A percentile compares a stretch with the other conserved stretches of the same genome.
Evolutionary conservation across 2,888 invertebrate species (phyloP).

Genomic region (Melieria picta): DNA sequence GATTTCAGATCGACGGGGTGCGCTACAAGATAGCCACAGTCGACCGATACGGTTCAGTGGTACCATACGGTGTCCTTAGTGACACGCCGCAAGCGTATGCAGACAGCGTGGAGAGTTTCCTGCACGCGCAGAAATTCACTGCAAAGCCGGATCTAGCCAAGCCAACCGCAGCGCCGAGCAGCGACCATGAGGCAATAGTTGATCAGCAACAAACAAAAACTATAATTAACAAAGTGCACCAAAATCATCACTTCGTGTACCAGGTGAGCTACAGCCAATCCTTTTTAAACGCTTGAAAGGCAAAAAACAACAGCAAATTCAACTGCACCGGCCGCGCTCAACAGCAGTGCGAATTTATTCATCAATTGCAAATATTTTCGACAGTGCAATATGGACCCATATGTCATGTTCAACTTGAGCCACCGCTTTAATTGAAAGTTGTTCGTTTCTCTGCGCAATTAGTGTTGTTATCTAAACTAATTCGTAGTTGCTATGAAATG

Average conservation of each 20-base stretch:
- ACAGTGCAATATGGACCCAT: too few species aligned
- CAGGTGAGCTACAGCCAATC: slow-evolving; percentile 64
- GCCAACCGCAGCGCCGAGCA: not conserved
- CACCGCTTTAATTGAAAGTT: too few species aligned
- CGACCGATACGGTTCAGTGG: slow-evolving; percentile 46
- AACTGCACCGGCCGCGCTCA: too few species aligned
- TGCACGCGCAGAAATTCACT: slow-evolving; percentile 46
- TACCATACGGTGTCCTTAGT: slow-evolving; percentile 46
- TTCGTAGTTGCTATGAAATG: too few species aligned
- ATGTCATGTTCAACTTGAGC: too few species aligned
- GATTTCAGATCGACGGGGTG: slow-evolving; percentile 51
- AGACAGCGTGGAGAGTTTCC: slow-evolving; percentile 47
- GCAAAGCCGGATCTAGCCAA: slow-evolving; percentile 41
- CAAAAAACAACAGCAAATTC: too few species aligned
- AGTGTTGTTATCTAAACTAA: too few species aligned
- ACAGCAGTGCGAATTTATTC: too few species aligned
- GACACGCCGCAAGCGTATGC: slow-evolving; percentile 63
- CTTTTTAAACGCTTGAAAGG: too few species aligned
- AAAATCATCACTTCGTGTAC: slow-evolving; percentile 72
- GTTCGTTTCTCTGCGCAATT: too few species aligned
- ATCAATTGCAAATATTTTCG: too few species aligned
- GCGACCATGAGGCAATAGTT: not conserved
- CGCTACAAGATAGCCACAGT: slow-evolving; percentile 50
- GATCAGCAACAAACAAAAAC: slow-evolving; percentile 32
- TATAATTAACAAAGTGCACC: slow-evolving; percentile 55